Conservation (phyloP, 2,113 vertebrate genomes). For the sheep (Ovis aries) region ARS-UI_Ramb_v3.0 NC_056056.1:73642501-73643000, state of each 20-base stretch:
- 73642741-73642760: neutral
- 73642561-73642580: neutral
- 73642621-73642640: neutral
- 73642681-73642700: neutral
- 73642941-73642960: neutral
- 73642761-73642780: neutral
- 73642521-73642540: neutral
- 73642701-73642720: neutral
- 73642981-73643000: neutral
- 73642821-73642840: neutral
- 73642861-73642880: neutral
- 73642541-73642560: neutral
- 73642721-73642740: neutral
- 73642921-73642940: neutral
- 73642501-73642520: neutral
- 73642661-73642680: neutral
- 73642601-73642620: neutral
- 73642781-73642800: neutral
- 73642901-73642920: neutral
- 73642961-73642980: neutral
- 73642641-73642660: neutral
- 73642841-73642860: neutral
- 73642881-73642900: neutral
- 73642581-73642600: neutral
- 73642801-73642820: neutral